Evolutionary conservation across 1,140 invertebrate genomes (phyloP).

Genomic region (Samia ricini): DNA sequence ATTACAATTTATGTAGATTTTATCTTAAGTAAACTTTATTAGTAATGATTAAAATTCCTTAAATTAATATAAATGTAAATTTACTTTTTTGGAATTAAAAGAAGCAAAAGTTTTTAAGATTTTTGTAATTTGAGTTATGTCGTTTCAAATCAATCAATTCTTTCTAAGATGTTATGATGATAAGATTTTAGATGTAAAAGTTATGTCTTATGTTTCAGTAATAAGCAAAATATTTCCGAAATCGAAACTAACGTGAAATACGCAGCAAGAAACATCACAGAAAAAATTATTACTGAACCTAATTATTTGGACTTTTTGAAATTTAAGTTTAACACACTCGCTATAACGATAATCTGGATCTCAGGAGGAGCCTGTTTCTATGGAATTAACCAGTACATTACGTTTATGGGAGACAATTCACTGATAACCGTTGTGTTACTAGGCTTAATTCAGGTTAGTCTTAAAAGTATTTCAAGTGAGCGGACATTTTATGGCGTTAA

Average conservation of each 20-base stretch:
- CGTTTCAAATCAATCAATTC: too few species aligned
- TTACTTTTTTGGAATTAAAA: too few species aligned
- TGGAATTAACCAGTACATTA: constrained; percentile 43
- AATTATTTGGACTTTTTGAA: constrained; percentile 42
- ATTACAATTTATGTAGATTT: too few species aligned
- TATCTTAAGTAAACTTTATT: too few species aligned
- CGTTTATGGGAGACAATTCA: constrained; percentile 33
- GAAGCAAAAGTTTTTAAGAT: too few species aligned
- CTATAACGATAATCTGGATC: constrained; percentile 30
- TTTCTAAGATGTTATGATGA: too few species aligned
- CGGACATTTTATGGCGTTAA: not conserved
- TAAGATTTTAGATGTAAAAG: too few species aligned
- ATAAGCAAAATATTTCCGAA: constrained; percentile 5
- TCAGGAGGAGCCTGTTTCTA: constrained; percentile 32
- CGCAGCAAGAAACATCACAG: constrained; percentile 11
- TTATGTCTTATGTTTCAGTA: constrained; percentile 9
- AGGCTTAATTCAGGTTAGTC: constrained; percentile 40
- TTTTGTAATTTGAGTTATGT: too few species aligned
- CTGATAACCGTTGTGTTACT: constrained; percentile 33
- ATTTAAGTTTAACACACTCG: constrained; percentile 28
- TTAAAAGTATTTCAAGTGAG: not conserved
- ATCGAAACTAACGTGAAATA: constrained; percentile 13
- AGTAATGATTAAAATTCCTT: too few species aligned
- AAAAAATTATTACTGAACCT: constrained; percentile 12
- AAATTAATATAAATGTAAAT: too few species aligned